These are phyloP conservation scores for Phyllostomus hastatus DNA, from an alignment of 2,113 vertebrate species.

Conservation along the genomic window DNA sequence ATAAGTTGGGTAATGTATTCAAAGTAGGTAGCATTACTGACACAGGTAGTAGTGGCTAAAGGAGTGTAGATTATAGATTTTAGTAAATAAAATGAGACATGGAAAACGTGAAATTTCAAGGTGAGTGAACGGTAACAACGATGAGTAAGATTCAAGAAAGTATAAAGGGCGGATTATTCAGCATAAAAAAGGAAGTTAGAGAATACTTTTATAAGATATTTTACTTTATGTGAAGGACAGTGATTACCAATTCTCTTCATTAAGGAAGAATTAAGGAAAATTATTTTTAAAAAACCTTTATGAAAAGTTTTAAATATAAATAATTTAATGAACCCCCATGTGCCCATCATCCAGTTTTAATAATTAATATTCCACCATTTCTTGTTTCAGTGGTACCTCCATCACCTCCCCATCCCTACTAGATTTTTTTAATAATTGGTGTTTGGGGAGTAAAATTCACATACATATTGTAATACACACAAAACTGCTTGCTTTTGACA, in stretches of 20 bases:
- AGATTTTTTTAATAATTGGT: neutral
- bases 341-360: neutral
- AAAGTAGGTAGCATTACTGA: neutral
- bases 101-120: slow-evolving; percentile 22
- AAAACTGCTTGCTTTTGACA: slow-evolving; percentile 32
- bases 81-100: neutral
- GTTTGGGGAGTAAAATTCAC: neutral
- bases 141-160: slow-evolving; percentile 4
- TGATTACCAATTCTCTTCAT: neutral
- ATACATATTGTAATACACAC: neutral
- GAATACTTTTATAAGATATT: neutral
- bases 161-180: neutral
- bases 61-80: neutral
- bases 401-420: neutral
- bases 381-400: neutral
- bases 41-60: neutral
- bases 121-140: neutral
- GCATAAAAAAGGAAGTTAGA: neutral
- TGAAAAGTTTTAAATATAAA: neutral
- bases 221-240: neutral
- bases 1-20: neutral
- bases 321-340: neutral
- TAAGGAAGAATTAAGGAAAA: slow-evolving; percentile 18
- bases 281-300: slow-evolving; percentile 11
- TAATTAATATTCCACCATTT: neutral